Evolutionary conservation across 2,113 vertebrate species (phyloP).

Genomic region (Esox niger): DNA sequence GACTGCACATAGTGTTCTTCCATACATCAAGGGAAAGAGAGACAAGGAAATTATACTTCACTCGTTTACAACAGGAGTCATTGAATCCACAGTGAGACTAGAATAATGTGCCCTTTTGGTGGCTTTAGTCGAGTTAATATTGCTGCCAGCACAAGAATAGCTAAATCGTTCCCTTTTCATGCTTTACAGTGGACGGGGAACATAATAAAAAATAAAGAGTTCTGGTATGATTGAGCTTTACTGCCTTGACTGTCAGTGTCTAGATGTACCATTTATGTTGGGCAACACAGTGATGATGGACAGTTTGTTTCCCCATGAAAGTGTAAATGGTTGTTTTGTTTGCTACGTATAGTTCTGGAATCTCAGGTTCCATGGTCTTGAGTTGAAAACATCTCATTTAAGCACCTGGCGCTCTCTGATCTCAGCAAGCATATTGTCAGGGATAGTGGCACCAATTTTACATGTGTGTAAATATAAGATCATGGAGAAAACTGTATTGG

Average conservation of each 20-base stretch:
- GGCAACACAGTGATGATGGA: constrained; percentile 38
- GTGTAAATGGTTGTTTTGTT: constrained; percentile 3
- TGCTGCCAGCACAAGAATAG: constrained; percentile 30
- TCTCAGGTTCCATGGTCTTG: constrained; percentile 41
- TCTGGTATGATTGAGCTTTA: constrained; percentile 7
- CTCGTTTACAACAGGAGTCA: constrained; percentile 25
- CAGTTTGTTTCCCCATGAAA: background rate
- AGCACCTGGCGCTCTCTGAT: constrained; percentile 28
- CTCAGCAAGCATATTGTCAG: constrained; percentile 34
- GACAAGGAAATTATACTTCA: constrained; percentile 7
- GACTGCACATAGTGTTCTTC: constrained; percentile 24
- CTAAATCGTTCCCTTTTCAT: constrained; percentile 29
- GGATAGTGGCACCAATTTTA: background rate
- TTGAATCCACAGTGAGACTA: constrained; percentile 50
- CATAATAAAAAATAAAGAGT: constrained; percentile 16
- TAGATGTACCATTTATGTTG: constrained; percentile 1
- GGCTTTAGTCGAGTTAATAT: constrained; percentile 27
- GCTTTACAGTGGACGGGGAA: constrained; percentile 12
- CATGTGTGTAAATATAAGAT: constrained; percentile 9
- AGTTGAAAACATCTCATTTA: constrained; percentile 9
- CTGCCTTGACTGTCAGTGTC: constrained; percentile 12
- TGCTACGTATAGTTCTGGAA: constrained; percentile 52
- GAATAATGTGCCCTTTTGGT: constrained; percentile 55
- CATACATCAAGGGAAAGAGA: constrained; percentile 9
- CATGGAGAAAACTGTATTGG: constrained; percentile 30